Conservation (phyloP, 2,888 invertebrate species). For the Cryptocephalus primarius region DNA sequence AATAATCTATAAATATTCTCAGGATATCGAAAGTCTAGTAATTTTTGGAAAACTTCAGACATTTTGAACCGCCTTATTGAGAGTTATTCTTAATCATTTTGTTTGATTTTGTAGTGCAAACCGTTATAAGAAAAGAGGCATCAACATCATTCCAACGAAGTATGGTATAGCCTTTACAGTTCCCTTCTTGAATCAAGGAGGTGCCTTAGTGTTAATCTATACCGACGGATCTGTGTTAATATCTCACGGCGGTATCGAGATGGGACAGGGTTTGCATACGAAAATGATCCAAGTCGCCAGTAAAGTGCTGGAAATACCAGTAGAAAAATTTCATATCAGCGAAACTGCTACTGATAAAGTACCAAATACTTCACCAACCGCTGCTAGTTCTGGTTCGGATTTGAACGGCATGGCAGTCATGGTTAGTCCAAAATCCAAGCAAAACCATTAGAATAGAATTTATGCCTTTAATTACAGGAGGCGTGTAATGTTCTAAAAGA, state of each 20-base stretch:
- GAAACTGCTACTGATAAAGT: constrained; percentile 86
- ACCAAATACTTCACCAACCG: constrained; percentile 83
- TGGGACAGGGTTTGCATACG: constrained; percentile 94
- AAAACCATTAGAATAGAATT: neutral
- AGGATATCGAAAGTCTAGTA: too few species aligned
- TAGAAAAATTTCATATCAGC: constrained; percentile 64
- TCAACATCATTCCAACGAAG: constrained; percentile 71
- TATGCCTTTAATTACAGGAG: constrained; percentile 28
- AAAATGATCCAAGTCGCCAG: constrained; percentile 92
- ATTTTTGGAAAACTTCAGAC: too few species aligned
- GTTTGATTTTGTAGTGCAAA: constrained; percentile 44
- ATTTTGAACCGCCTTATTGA: too few species aligned
- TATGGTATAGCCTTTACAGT: constrained; percentile 77
- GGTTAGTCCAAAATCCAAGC: constrained; percentile 29
- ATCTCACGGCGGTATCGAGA: constrained; percentile 89
- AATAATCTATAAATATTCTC: too few species aligned
- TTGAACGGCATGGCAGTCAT: constrained; percentile 85
- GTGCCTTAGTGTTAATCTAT: constrained; percentile 81
- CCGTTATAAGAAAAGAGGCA: constrained; percentile 78
- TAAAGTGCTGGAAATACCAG: constrained; percentile 55
- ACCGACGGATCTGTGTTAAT: constrained; percentile 79
- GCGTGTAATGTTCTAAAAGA: constrained; percentile 68
- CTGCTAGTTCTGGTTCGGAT: constrained; percentile 81
- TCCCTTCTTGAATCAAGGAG: constrained; percentile 70
- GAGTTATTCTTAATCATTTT: too few species aligned